Base-by-base conservation (phyloP, 2,888 invertebrate species). In the Chalcosyrphus nemorum region DNA sequence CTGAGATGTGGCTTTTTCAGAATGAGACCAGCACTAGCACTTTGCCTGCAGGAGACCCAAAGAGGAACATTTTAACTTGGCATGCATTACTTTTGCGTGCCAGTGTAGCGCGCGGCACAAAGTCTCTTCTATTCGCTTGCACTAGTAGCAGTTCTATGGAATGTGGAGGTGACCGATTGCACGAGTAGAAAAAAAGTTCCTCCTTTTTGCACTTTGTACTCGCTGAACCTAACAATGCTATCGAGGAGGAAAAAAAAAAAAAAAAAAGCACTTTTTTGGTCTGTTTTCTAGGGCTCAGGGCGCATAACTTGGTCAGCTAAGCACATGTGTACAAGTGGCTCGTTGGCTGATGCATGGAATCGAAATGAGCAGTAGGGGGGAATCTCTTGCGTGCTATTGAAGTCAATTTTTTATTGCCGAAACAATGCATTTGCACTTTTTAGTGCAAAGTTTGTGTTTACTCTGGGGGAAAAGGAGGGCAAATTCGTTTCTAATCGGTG, bases 61-160 rank as follows among this genome's bases (percentile, higher is more conserved):
- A 27, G 56, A 47, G 38, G 9, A 59, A 29, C 56, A 41, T 65
- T 47, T 56, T n/a, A n/a, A 65, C 57, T 75, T 75, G 65, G 57
- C 66, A 76, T 76, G 41, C 66, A 65, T 59, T 66, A 56, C 66
- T 59, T 57, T 66, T 76, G 66, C 75, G 43, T 76, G 57, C 59
- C 45, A 52, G 41, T 47, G 13, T 29, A 35, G 5, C 35, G 35
- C n/a, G n/a, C n/a, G n/a, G n/a, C n/a, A n/a, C 47, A 15, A 56
- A 35, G 47, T 13, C 21, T 65, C 41, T 50, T n/a, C 35, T 27
- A 27, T 19, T 52, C 29, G 41, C 52, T 43, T 13, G 41, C 41
- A n/a, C n/a, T n/a, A 52, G 72, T 43, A 52, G 61, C 54, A 29
- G 17, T 65, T 47, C 47, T 9, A 17, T 50, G 76, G 76, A 76